Evolutionary conservation across 2,888 invertebrate genomes (phyloP).

Genomic region (Liodrosophila aerea): DNA sequence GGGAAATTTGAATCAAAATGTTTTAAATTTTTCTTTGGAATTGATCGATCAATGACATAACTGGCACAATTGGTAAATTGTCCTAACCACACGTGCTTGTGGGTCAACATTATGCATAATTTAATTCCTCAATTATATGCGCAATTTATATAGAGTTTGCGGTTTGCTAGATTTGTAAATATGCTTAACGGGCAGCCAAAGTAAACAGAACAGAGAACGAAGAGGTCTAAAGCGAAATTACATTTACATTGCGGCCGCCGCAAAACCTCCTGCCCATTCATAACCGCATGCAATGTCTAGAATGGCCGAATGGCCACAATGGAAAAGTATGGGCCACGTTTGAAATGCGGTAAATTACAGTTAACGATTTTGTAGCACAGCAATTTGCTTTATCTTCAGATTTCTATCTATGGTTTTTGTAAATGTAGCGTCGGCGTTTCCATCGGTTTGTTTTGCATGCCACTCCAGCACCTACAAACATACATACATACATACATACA

Average conservation of each 20-base stretch:
- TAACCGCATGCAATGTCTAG: slow-evolving; percentile 41
- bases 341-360: slow-evolving; percentile 76
- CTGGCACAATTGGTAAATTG: not conserved
- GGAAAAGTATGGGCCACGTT: slow-evolving; percentile 53
- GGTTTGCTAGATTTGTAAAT: slow-evolving; percentile 31
- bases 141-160: slow-evolving; percentile 37
- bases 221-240: slow-evolving; percentile 50
- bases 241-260: slow-evolving; percentile 43
- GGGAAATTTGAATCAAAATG: too few species aligned
- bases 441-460: slow-evolving; percentile 72
- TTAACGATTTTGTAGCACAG: slow-evolving; percentile 77
- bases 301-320: slow-evolving; percentile 21
- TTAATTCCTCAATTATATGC: slow-evolving; percentile 46
- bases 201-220: slow-evolving; percentile 9
- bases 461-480: slow-evolving; percentile 44
- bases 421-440: slow-evolving; percentile 63
- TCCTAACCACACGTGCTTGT: not conserved
- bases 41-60: too few species aligned
- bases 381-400: slow-evolving; percentile 75
- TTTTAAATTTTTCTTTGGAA: too few species aligned
- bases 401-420: slow-evolving; percentile 68
- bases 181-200: slow-evolving; percentile 23
- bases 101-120: slow-evolving; percentile 36
- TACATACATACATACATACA: slow-evolving; percentile 25
- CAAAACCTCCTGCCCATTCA: slow-evolving; percentile 36